Evolutionary conservation across 2,113 vertebrate genomes (phyloP).

Genomic region (Manacus vitellinus): DNA sequence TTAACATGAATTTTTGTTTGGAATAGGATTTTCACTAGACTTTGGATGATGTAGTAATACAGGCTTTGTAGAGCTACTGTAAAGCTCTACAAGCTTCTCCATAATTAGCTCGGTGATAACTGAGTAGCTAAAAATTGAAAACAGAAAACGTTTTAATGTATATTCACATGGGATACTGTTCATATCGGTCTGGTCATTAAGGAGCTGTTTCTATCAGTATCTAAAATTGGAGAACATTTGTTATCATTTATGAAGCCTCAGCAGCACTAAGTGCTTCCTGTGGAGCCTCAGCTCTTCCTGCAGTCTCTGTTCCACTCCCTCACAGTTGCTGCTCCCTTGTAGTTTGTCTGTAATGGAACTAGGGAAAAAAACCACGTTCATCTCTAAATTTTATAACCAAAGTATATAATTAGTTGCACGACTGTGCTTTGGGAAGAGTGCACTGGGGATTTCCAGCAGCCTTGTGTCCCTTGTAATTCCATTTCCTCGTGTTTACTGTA

Average conservation of each 20-base stretch:
- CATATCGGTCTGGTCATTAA: background rate
- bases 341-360: background rate
- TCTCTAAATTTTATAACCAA: background rate
- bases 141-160: background rate
- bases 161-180: background rate
- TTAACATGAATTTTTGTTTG: background rate
- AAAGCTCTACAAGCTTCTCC: background rate
- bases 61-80: background rate
- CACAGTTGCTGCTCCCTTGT: background rate
- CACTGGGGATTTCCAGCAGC: background rate
- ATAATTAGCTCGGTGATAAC: background rate
- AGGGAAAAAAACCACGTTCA: background rate
- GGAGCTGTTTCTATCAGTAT: background rate
- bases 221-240: background rate
- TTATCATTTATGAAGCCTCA: background rate
- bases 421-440: background rate
- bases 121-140: background rate
- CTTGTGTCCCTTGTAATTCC: background rate
- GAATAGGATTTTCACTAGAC: background rate
- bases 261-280: conserved; percentile 35
- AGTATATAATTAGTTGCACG: background rate
- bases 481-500: background rate
- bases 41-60: background rate
- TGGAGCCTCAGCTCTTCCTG: background rate
- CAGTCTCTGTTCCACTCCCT: background rate